Conservation (phyloP, 2,888 invertebrate species). For the Acleris holmiana region DNA sequence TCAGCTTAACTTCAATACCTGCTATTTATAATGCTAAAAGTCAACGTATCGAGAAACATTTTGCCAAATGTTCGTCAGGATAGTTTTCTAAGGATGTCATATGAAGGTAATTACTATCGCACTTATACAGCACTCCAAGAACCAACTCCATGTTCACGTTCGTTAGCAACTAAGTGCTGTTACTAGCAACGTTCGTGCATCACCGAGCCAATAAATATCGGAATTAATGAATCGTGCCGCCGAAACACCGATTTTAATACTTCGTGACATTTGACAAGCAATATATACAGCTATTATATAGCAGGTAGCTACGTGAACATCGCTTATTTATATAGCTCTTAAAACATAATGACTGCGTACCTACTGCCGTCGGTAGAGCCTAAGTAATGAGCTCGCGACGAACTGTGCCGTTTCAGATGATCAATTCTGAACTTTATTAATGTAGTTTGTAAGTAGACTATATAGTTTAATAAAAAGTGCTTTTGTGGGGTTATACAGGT, state of each 20-base stretch:
- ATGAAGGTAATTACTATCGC: too few species aligned
- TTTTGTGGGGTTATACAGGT: too few species aligned
- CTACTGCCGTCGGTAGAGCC: neutral
- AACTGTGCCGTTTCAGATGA: conserved; percentile 16
- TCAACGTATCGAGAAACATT: too few species aligned
- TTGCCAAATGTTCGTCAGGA: too few species aligned
- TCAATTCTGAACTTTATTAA: conserved; percentile 24
- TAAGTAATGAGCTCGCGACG: conserved; percentile 24
- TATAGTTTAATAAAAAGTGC: neutral
- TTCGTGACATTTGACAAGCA: conserved; percentile 70
- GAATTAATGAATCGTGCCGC: conserved; percentile 75
- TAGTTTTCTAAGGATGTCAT: too few species aligned
- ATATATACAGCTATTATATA: conserved; percentile 49
- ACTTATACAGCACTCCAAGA: too few species aligned
- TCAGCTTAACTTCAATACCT: too few species aligned
- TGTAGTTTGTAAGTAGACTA: conserved; percentile 39
- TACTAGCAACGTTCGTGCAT: conserved; percentile 59
- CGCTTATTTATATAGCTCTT: conserved; percentile 30
- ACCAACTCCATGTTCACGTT: conserved; percentile 20
- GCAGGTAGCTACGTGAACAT: conserved; percentile 17
- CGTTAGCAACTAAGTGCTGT: conserved; percentile 22
- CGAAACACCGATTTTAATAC: conserved; percentile 78
- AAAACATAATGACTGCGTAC: conserved; percentile 25
- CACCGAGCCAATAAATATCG: conserved; percentile 68
- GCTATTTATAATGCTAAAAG: too few species aligned